Conservation (phyloP, 2,113 vertebrate genomes). For the Lepisosteus osseus region DNA sequence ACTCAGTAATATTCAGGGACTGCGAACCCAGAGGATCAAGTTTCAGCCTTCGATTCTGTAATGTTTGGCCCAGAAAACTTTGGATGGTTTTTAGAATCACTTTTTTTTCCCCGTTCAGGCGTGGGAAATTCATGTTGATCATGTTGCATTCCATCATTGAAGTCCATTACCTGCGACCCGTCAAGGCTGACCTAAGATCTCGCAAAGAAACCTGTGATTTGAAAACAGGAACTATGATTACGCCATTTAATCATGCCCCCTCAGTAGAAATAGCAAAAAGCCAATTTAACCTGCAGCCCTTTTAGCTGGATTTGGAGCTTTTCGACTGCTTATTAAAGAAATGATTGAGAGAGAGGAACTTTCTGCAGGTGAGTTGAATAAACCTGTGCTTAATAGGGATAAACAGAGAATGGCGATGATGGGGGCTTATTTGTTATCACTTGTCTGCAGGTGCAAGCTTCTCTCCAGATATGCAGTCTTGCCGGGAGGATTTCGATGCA, state of each 20-base stretch:
- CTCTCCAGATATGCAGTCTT: background rate
- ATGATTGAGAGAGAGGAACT: background rate
- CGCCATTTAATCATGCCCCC: background rate
- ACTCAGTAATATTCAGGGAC: too few relatives aligned
- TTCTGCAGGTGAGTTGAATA: background rate
- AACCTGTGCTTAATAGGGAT: constrained; percentile 12
- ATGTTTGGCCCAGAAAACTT: too few relatives aligned
- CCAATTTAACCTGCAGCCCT: background rate
- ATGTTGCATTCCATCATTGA: too few relatives aligned
- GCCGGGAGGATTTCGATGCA: constrained; percentile 1
- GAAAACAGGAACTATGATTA: background rate
- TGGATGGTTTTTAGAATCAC: too few relatives aligned
- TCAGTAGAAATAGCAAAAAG: background rate
- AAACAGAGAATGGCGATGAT: background rate
- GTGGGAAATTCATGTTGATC: too few relatives aligned
- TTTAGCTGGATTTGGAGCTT: background rate
- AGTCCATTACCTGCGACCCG: too few relatives aligned
- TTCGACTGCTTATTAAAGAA: background rate
- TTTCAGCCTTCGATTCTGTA: too few relatives aligned
- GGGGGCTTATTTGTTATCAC: background rate
- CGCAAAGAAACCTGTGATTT: too few relatives aligned
- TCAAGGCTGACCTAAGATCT: too few relatives aligned
- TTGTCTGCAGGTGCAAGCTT: background rate
- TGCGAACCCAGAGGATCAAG: too few relatives aligned
- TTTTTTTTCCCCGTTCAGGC: too few relatives aligned